These are phyloP conservation scores for Crotalus tigris DNA, from an alignment of 2,113 vertebrate species.

Conservation along the genomic window DNA sequence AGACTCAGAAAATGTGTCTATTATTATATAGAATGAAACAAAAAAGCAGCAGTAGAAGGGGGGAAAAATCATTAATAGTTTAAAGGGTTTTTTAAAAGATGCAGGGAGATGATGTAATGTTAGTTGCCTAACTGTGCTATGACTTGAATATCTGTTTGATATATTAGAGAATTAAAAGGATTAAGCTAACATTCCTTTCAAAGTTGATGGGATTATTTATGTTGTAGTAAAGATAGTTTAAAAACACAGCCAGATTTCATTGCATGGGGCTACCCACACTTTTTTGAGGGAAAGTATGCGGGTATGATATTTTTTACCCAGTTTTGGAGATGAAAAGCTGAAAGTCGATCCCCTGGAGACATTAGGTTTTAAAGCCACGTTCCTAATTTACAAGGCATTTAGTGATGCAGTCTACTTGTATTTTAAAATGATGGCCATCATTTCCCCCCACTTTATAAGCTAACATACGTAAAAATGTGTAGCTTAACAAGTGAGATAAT, in stretches of 20 bases:
- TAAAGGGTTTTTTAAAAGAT: not conserved
- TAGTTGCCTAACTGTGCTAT: conserved; percentile 16
- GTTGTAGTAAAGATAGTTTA: conserved; percentile 40
- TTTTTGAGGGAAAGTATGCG: not conserved
- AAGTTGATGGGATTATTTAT: conserved; percentile 57
- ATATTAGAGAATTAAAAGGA: conserved; percentile 45
- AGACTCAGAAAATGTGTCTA: not conserved
- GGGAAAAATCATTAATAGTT: not conserved
- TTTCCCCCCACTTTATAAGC: conserved; percentile 22
- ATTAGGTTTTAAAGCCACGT: conserved; percentile 54
- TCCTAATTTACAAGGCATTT: conserved; percentile 52
- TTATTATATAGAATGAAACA: not conserved
- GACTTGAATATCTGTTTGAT: conserved; percentile 52
- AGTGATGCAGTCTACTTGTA: conserved; percentile 36
- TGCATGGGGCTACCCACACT: conserved; percentile 30
- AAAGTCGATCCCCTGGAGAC: conserved; percentile 37
- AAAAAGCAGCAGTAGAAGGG: not conserved
- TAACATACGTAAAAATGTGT: conserved; percentile 32
- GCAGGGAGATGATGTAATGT: conserved; percentile 13
- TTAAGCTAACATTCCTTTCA: conserved; percentile 44
- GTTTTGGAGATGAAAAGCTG: conserved; percentile 32
- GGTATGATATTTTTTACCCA: conserved; percentile 27
- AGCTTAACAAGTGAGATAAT: conserved; percentile 39
- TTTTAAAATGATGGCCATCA: conserved; percentile 22
- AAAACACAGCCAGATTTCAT: conserved; percentile 45